Evolutionary conservation across 2,888 invertebrate genomes (phyloP), one percentile per base, ranked within the genome.

Genomic region (Sesia apiformis): DNA sequence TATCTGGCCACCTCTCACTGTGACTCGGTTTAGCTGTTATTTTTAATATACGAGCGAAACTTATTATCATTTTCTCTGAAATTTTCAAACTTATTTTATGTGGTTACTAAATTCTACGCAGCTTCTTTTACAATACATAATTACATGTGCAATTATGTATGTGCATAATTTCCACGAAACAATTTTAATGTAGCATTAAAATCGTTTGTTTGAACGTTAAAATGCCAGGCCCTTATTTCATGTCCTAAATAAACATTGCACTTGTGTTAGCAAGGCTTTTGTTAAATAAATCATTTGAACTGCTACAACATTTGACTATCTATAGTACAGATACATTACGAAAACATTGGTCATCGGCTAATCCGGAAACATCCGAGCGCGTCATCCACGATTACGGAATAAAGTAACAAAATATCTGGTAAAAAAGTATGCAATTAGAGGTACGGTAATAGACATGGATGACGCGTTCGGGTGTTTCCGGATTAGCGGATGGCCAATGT

Each of bases 11-110:
- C 67, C 68, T 62, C 65, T 64, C 69, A 72, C 70, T 79, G 78
- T 78, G 78, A 52, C 54, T 64, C 64, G 62, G 68, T 78, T 78
- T 76, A 78, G 76, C 78, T 72, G 72, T 77, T 78, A 80, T 76
- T 79, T 78, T 71, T 74, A 78, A 73, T 50, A 38, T 50, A 50
- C 50, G 50, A 6, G 50, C 7, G 5, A 5, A 50, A 23, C 38
- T 8, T 3, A 23, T 50, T 8, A 38, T 38, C 7, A 42, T 42
- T 42, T 42, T 42, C 42, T 1, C 7, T 42, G 7, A 23, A 23
- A 23, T 23, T 23, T 23, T 23, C 23, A 23, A 23, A 23, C 23
- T 23, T 23, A 23, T 23, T 23, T 23, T 23, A 23, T 23, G 23
- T 23, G 23, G 23, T 23, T 23, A 23, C 23, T 23, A 23, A 23